Base-by-base conservation (phyloP, 2,797 vertebrate genomes). In the Enteromius viviparus region DNA sequence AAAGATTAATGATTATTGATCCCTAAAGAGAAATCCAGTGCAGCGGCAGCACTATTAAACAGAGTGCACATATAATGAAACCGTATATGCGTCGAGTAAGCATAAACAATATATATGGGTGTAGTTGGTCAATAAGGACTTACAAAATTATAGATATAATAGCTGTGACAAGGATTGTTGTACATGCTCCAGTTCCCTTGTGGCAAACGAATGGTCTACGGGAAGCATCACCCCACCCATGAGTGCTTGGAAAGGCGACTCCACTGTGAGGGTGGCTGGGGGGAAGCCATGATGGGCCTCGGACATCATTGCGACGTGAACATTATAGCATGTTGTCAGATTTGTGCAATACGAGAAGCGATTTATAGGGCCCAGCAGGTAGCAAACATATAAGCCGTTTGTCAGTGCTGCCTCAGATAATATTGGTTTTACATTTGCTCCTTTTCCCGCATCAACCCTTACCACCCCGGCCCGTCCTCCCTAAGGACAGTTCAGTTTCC, bases 401-500 rank as follows among this genome's bases (percentile, higher is more conserved):
- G n/a, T 64, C 21, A 9, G 42, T 2, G 3, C 19, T 62, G 19
- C 32, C 23, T 49, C 49, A 19, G 7, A 62, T 49, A 85, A 74
- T 26, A 78, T 64, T 62, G 66, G 70, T 51, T 45, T 58, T 82
- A 40, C 76, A 72, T 78, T 81, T 83, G 65, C 81, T 77, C 70
- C 78, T 53, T 47, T 60, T 82, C 40, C 64, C 47, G n/a, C 66
- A 7, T 49, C 62, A 82, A 82, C 71, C 76, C 72, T 71, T 80
- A 60, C 82, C 70, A 79, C 49, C 76, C 42, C 51, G 17, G 75
- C 66, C 76, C 19, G 68, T 74, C 78, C 78, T 69, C 86, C 85
- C 82, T 55, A 71, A 81, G 88, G 88, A 78, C 80, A 85, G 80
- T 88, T 89, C 81, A 84, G 85, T 87, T 90, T 91, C 85, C 90